A percentile compares a stretch with the other conserved stretches of the same genome.
phyloP scores from a whole-genome alignment of 1,140 invertebrate genomes.

The Ostrea edulis region DNA sequence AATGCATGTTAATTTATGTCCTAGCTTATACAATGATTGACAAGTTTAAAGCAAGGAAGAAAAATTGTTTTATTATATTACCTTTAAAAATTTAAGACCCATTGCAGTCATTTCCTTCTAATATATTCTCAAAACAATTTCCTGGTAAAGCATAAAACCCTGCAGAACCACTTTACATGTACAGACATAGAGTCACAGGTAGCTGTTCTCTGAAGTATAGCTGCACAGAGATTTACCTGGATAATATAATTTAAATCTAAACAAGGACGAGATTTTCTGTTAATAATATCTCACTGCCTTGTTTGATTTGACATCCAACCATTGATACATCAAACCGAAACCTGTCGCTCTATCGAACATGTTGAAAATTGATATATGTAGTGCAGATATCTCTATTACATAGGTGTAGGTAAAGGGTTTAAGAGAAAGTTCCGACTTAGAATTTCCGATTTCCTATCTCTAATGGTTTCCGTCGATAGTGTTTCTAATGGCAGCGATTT shows the following conservation, averaged over 20 bases:
- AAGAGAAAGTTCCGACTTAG: neutral
- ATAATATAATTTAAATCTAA: conserved; percentile 5
- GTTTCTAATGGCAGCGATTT: conserved; percentile 19
- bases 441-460: conserved; percentile 19
- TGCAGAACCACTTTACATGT: neutral
- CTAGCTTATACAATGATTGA: too few species aligned
- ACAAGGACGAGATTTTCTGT: neutral
- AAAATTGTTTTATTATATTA: neutral
- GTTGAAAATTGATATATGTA: neutral
- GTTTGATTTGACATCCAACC: neutral
- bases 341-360: neutral
- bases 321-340: conserved; percentile 1
- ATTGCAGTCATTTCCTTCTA: neutral
- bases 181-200: neutral
- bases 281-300: neutral
- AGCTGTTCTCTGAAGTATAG: neutral
- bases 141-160: neutral
- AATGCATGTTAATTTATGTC: too few species aligned
- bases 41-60: too few species aligned
- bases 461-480: neutral
- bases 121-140: neutral
- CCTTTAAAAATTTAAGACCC: neutral
- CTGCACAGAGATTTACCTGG: neutral
- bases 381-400: neutral
- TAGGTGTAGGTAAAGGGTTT: neutral